phyloP scores from a whole-genome alignment of 92 coral and sea anemone species.

The Chrysogorgia sp. region DNA sequence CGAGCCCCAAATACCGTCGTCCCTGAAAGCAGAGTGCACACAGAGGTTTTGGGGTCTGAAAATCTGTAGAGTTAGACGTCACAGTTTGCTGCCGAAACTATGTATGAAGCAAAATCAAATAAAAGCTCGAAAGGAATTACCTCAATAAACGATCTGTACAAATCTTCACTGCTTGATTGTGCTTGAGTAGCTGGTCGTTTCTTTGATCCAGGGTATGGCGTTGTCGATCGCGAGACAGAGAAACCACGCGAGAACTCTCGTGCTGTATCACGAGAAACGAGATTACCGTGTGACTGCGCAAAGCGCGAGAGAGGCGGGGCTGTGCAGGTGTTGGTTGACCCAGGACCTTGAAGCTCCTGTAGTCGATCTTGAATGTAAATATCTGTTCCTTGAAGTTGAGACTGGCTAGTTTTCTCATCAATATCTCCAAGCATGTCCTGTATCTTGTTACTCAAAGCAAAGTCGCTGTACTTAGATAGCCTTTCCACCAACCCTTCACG shows the following conservation, averaged over 20 bases:
- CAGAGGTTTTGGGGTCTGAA: no score
- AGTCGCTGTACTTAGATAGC: slow-evolving; percentile 87
- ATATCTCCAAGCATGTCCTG: slow-evolving; percentile 82
- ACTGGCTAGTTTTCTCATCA: slow-evolving; percentile 75
- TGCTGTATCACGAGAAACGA: slow-evolving; percentile 76
- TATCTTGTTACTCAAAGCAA: slow-evolving; percentile 83
- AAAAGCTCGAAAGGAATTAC: slow-evolving; percentile 48
- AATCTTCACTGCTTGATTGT: slow-evolving; percentile 68
- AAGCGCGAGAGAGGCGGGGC: slow-evolving; percentile 85
- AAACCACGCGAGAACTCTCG: slow-evolving; percentile 86
- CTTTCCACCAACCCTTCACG: slow-evolving; percentile 88
- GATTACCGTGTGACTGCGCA: slow-evolving; percentile 86
- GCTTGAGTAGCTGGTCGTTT: slow-evolving; percentile 55
- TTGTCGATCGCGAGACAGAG: slow-evolving; percentile 91
- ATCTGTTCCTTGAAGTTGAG: slow-evolving; percentile 92
- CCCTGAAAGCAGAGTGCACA: no score
- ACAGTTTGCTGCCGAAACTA: no score
- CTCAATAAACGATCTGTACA: slow-evolving; percentile 81
- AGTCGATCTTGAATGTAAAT: slow-evolving; percentile 84
- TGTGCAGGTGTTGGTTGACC: slow-evolving; percentile 66
- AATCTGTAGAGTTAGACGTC: no score
- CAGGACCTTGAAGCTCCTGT: slow-evolving; percentile 75
- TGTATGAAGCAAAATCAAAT: not conserved
- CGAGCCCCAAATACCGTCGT: no score
- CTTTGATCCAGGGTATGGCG: slow-evolving; percentile 80